Evolutionary conservation across 2,888 invertebrate genomes (phyloP).

Genomic region (Mesorhabditis belari): DNA sequence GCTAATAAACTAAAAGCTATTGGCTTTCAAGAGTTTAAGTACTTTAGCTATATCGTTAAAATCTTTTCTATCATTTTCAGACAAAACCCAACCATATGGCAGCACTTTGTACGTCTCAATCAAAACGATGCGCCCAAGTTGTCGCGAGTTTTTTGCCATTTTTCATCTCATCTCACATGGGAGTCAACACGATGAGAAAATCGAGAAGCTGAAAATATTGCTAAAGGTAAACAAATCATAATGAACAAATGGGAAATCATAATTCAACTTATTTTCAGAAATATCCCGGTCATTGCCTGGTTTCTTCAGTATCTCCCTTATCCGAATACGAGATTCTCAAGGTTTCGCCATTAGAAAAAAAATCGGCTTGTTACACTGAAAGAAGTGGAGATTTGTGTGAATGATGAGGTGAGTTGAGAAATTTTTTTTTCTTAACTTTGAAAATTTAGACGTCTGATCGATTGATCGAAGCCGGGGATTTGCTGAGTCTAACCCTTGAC

Average conservation of each 20-base stretch:
- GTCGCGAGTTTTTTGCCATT: neutral
- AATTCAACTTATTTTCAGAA: neutral
- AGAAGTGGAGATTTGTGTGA: neutral
- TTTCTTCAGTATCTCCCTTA: neutral
- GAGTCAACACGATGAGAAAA: neutral
- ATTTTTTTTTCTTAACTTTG: too few species aligned
- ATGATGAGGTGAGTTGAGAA: neutral
- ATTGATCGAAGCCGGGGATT: neutral
- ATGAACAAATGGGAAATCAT: neutral
- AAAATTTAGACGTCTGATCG: neutral
- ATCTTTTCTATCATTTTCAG: neutral
- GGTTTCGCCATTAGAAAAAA: neutral
- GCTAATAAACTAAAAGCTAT: too few species aligned
- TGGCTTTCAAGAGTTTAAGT: too few species aligned
- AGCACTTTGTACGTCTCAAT: neutral
- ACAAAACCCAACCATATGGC: neutral
- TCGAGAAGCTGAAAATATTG: neutral
- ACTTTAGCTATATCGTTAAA: too few species aligned
- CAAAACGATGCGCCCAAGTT: neutral
- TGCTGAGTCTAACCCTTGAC: neutral
- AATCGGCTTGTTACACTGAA: neutral
- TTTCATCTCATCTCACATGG: neutral
- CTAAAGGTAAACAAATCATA: neutral
- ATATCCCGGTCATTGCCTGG: neutral
- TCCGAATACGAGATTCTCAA: neutral